Base-by-base conservation (phyloP, 2,113 vertebrate species). In the Tyto alba region DNA sequence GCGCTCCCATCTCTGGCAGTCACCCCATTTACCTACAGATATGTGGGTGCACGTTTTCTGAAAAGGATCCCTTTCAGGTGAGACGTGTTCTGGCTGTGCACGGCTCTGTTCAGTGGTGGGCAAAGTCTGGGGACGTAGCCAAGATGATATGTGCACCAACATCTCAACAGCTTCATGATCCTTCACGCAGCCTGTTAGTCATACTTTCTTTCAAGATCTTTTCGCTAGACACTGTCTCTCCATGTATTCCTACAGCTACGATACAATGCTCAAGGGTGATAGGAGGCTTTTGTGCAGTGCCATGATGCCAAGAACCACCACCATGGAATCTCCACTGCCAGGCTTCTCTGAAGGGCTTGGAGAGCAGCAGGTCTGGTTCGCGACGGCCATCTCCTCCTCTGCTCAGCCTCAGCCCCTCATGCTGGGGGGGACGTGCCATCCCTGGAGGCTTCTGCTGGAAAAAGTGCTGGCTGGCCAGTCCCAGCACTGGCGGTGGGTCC, bases 41-140 rank as follows among this genome's bases (percentile, higher is more conserved):
- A 2, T 22, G 45, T 16, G 32, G 50, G 43, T 8, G 34, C 55
- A 47, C 4, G 1, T 77, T 69, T 75, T 78, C 73, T 68, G 43
- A 41, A 66, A 74, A 43, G 45, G 67, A 52, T 59, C 43, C 30
- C 18, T 56, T 69, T 56, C 8, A 45, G 66, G 68, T 78, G 57
- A 56, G 59, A 68, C 13, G 26, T 41, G 36, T 53, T 81, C 48
- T 26, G 71, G 47, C 62, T 67, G n/a, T 16, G 55, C 72, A 84
- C 0, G 0, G n/a, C 67, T 93, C 73, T 0, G 0, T 22, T 81
- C 50, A 64, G 73, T 27, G 68, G 27, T 34, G 55, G 34, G 30
- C 48, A 87, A 69, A 77, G 59, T 45, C 50, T 60, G 40, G 27
- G 38, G 36, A 64, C 3, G 11, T 11, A 55, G 18, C n/a, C 1